Percentiles rank a stretch among this genome's conserved stretches.
Conservation (phyloP, 2,888 invertebrate genomes). For the Sepioteuthis lessoniana region DNA sequence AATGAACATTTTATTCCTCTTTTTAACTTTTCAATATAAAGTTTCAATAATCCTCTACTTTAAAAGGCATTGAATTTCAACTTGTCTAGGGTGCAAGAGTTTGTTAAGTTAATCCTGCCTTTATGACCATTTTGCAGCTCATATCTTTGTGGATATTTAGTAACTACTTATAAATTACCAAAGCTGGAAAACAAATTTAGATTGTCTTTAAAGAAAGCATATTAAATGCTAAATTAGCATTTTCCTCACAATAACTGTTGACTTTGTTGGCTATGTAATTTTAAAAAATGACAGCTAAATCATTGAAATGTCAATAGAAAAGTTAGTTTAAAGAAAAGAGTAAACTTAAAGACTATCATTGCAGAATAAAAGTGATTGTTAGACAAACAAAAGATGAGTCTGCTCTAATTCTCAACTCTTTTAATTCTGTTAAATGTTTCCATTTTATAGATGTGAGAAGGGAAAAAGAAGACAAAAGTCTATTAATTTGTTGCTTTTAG, state of each 20-base stretch:
- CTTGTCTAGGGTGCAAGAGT: too few species aligned
- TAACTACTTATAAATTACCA: not conserved
- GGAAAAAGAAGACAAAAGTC: not conserved
- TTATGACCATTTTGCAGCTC: not conserved
- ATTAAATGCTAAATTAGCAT: not conserved
- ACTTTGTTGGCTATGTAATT: not conserved
- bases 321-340: not conserved
- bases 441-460: not conserved
- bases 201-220: not conserved
- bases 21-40: too few species aligned
- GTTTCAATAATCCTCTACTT: too few species aligned
- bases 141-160: not conserved
- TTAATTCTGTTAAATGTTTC: not conserved
- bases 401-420: not conserved
- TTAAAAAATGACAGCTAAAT: not conserved
- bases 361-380: not conserved
- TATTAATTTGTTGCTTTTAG: not conserved
- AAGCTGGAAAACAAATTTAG: not conserved
- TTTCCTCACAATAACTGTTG: not conserved
- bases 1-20: too few species aligned
- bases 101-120: too few species aligned
- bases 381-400: not conserved
- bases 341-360: not conserved
- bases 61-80: too few species aligned
- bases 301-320: not conserved